These are phyloP conservation scores for Papilio glaucus DNA, from an alignment of 1,140 invertebrate species.

Conservation along the genomic window DNA sequence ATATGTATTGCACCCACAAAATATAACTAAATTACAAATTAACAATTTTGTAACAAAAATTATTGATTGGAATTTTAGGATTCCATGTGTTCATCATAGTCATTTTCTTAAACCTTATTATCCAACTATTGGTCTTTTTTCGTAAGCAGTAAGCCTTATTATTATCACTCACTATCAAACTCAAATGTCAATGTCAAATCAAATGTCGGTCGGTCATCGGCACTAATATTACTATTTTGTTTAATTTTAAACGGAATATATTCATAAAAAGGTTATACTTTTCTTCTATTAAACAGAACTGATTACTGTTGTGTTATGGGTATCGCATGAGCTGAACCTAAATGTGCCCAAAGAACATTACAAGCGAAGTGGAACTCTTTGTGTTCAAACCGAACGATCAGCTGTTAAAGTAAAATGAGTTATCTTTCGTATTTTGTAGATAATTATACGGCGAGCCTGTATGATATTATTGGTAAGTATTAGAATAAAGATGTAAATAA, in stretches of 20 bases:
- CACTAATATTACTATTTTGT: slow-evolving; percentile 7
- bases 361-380: slow-evolving; percentile 1
- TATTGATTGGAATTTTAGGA: not conserved
- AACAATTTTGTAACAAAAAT: too few relatives aligned
- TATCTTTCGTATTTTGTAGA: slow-evolving; percentile 65
- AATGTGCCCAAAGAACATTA: not conserved
- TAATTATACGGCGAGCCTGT: slow-evolving; percentile 68
- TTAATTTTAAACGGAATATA: not conserved
- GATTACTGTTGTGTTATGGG: not conserved
- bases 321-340: not conserved
- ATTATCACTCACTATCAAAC: too few relatives aligned
- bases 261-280: not conserved
- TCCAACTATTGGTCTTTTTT: too few relatives aligned
- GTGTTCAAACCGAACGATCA: slow-evolving; percentile 41
- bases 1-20: too few relatives aligned
- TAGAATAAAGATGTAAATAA: slow-evolving; percentile 5
- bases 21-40: too few relatives aligned
- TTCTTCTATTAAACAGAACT: not conserved
- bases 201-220: not conserved
- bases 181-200: slow-evolving; percentile 3
- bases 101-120: too few relatives aligned
- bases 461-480: slow-evolving; percentile 73
- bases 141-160: too few relatives aligned
- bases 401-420: slow-evolving; percentile 57
- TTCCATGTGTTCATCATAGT: too few relatives aligned